Evolutionary conservation across 2,797 vertebrate species (phyloP).

Genomic region (Rhinella marina): DNA sequence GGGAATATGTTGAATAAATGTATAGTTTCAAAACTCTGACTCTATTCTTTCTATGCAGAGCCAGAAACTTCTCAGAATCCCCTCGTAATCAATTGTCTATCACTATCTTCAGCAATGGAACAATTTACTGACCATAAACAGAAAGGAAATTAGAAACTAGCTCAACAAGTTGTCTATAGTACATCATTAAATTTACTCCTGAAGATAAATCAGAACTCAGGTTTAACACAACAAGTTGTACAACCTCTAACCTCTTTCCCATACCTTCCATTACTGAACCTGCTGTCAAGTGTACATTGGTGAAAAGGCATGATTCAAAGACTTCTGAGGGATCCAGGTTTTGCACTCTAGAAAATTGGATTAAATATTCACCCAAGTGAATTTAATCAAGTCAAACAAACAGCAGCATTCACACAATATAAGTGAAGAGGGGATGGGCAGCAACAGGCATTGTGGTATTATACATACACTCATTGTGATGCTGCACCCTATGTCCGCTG

Average conservation of each 20-base stretch:
- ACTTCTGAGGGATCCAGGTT: not conserved
- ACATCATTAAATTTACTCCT: not conserved
- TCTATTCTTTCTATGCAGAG: no score
- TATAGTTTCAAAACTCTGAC: no score
- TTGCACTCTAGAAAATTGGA: slow-evolving; percentile 3
- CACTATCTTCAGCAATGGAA: no score
- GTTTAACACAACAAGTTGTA: no score
- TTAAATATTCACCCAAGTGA: slow-evolving; percentile 13
- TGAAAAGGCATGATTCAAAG: not conserved
- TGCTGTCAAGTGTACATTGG: not conserved
- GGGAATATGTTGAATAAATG: no score
- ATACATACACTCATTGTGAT: no score
- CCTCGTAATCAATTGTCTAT: no score
- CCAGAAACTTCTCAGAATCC: no score
- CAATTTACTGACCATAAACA: not conserved
- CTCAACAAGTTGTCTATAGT: not conserved
- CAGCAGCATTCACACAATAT: not conserved
- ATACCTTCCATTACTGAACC: not conserved
- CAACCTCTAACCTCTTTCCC: not conserved
- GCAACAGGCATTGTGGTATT: not conserved
- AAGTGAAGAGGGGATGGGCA: not conserved
- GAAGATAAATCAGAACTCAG: not conserved
- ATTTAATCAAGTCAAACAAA: slow-evolving; percentile 2
- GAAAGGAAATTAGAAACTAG: not conserved
- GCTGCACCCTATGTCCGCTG: no score